Conservation (phyloP, 2,797 vertebrate genomes). For the Fistularia tabacaria region DNA sequence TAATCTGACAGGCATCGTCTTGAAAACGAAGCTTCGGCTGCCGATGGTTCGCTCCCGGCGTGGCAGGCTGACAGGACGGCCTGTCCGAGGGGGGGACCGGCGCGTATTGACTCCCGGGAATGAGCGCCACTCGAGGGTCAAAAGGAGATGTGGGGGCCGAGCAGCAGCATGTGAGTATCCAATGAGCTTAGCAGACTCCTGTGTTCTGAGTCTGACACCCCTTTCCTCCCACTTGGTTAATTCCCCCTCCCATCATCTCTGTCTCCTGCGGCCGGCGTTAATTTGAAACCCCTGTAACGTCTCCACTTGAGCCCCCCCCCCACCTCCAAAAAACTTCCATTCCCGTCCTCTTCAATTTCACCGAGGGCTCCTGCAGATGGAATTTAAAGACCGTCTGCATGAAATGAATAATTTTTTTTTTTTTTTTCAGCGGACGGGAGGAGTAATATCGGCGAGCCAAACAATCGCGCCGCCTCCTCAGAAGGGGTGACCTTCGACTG, state of each 20-base stretch:
- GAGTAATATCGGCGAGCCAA: conserved; percentile 42
- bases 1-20: too few species aligned
- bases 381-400: conserved; percentile 9
- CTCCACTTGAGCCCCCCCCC: conserved; percentile 40
- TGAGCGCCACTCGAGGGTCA: too few species aligned
- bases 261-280: conserved; percentile 39
- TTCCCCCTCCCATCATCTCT: conserved; percentile 36
- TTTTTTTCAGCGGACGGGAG: neutral
- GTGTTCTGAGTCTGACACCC: conserved; percentile 35
- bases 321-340: conserved; percentile 25
- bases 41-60: too few species aligned
- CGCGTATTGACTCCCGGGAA: too few species aligned
- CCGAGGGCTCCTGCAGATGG: conserved; percentile 46
- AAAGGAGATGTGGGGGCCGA: too few species aligned
- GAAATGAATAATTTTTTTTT: conserved; percentile 21
- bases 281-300: conserved; percentile 40
- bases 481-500: conserved; percentile 32
- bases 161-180: too few species aligned
- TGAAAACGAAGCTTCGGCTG: too few species aligned
- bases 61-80: too few species aligned
- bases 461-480: conserved; percentile 40
- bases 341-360: conserved; percentile 41
- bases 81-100: too few species aligned
- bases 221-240: conserved; percentile 49
- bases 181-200: conserved; percentile 1